Evolutionary conservation across 1,140 invertebrate genomes (phyloP), one percentile per base, ranked within the genome.

Genomic region (Pararge aegeria): DNA sequence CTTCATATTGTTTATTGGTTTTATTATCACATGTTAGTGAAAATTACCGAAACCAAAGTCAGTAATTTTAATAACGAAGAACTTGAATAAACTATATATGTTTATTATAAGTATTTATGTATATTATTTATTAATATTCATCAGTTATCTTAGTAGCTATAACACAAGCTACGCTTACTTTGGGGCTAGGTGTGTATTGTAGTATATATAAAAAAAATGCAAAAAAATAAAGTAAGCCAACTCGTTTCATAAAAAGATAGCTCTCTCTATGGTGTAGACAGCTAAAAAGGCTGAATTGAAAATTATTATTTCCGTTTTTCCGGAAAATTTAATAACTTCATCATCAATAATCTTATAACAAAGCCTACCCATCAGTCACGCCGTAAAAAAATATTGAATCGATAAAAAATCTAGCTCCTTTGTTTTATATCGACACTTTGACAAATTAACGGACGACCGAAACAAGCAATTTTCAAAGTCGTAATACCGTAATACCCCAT

Each of bases 401-500:
- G 24, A 54, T 55, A 49, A 46, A n/a, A 52, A 62, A 62, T 56
- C 37, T 6, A 40, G 18, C 18, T 7, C 19, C 44, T 21, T 50
- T 40, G 27, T 38, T 56, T 61, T 54, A 54, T 40, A 29, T 37
- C 16, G 55, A 50, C 58, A 61, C 58, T 60, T 52, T 55, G 58
- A 63, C 56, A 70, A 70, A 70, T 64, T 67, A 66, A 63, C 57
- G 48, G 27, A 51, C 46, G 52, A 60, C 46, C 56, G 37, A 60
- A 52, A 55, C 53, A 46, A 38, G 66, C 69, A 78, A 78, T 79
- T 78, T 79, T 58, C 68, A 61, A 72, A 72, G 61, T 71, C 49
- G 67, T 66, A 75, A 66, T 68, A 65, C 59, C 61, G 58, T 75
- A 78, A 77, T 72, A 75, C 71, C 46, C 48, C 44, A 52, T 80